Evolutionary conservation across 2,797 vertebrate genomes (phyloP), one percentile per base, ranked within the genome.

Genomic region (Darevskia nairensis): DNA sequence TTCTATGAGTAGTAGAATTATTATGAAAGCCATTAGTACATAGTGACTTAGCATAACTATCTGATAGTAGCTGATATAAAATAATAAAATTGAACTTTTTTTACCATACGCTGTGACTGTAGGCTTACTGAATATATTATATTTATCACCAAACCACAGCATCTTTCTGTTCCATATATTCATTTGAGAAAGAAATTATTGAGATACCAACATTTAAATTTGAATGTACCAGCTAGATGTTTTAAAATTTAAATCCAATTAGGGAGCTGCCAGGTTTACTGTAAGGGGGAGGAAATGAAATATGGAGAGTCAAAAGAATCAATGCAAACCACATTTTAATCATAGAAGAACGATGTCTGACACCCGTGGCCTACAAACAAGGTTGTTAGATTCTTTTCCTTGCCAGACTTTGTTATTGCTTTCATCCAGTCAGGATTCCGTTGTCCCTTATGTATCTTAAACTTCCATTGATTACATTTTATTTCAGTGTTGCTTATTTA

Each of bases 21-120:
- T 61, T 86, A 72, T 88, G 82, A 92, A 86, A 91, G 27, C 35
- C 32, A 89, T 94, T 93, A 94, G 82, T 69, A 32, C 84, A 85
- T 84, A 93, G 44, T 89, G 89, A 92, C 25, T 89, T 93, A 87
- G 76, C 74, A 90, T 92, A 92, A 79, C 91, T 93, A 32, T 84
- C 86, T 78, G 23, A 68, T 68, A 76, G 75, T 84, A 79, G 75
- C 94, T 19, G 3, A 84, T 89, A 94, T 92, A 84, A 90, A 85
- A 61, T 90, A 86, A 92, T 94, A 95, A 95, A 94, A 92, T 91
- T 91, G 91, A 90, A 92, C 95, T 95, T n/a, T 1, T 86, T 29
- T 1, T 86, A 79, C 78, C 90, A n/a, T 92, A 89, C 89, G 81
- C 79, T 89, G 68, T 92, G 46, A 95, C 81, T 89, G 86, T 84